Evolutionary conservation across 2,113 vertebrate species (phyloP), one percentile per base, ranked within the genome.

Genomic region (Phalacrocorax brasilianus): DNA sequence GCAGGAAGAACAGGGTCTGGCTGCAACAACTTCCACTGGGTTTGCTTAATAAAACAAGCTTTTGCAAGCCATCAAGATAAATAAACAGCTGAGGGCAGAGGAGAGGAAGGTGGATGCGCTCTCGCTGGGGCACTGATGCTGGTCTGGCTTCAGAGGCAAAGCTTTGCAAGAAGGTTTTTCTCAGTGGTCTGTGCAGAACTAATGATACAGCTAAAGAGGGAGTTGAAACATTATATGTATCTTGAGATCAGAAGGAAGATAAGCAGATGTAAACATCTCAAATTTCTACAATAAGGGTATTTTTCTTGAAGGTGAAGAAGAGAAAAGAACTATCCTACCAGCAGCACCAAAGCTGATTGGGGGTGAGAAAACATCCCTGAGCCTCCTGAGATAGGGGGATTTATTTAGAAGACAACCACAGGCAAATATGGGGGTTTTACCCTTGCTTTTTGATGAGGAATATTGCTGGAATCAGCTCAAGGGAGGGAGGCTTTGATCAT

Each of bases 361-460:
- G 76, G 67, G 52, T 74, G 80, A 94, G 79, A 77, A 62, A 95
- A 88, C 82, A 97, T 83, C 88, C 73, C 52, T 8, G 1, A 88
- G 85, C 71, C 96, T 63, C 91, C 79, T 70, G 91, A 74, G 92
- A 78, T 24, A 83, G 68, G 50, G 59, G 65, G 65, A 77, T 95
- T 97, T 94, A 95, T 94, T 95, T 96, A 88, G 96, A 93, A 92
- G 85, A 93, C 47, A 80, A 92, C 93, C 88, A 96, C 56, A 84
- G 93, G 92, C 96, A 95, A 95, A 93, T 91, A 88, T 23, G 62
- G 2, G 55, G 3, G 4, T 47, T 14, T 59, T 56, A 85, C 7
- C 12, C 28, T 70, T 75, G 70, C 87, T 94, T 94, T 93, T 96
- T 95, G 85, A 93, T 90, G 94, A 90, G 65, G 68, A 95, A 95